A percentile compares a stretch with the other conserved stretches of the same genome.
These are phyloP conservation scores for Ditylenchus dipsaci DNA, from an alignment of 1,140 invertebrate genomes.

Conservation along the genomic window DNA sequence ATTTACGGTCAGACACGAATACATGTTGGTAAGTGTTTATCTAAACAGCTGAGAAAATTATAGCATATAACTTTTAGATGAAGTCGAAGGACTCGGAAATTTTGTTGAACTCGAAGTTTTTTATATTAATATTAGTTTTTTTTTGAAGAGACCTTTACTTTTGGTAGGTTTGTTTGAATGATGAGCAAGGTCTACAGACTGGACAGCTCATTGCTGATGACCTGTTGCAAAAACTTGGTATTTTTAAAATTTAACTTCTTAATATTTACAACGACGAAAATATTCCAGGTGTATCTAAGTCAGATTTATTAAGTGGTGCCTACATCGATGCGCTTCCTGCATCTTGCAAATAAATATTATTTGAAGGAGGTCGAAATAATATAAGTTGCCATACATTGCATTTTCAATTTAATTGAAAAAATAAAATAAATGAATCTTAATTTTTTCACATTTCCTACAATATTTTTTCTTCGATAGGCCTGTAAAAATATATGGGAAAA, in stretches of 20 bases:
- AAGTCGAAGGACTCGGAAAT: conserved; percentile 73
- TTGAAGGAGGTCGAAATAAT: no score
- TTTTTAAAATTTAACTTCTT: conserved; percentile 57
- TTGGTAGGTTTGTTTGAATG: conserved; percentile 65
- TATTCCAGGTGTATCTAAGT: conserved; percentile 42
- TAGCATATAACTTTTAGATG: conserved; percentile 64
- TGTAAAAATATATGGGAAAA: no score
- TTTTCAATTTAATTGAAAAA: no score
- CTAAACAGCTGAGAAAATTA: no score
- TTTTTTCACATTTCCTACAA: no score
- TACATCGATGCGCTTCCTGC: conserved; percentile 69
- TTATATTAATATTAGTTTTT: not conserved
- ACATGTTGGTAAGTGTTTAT: conserved; percentile 61
- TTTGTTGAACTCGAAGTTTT: conserved; percentile 78
- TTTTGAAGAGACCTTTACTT: conserved; percentile 61
- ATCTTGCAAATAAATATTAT: conserved; percentile 1
- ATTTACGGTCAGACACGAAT: conserved; percentile 78
- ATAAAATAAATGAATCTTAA: no score
- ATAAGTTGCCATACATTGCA: no score
- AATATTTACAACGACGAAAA: not conserved
- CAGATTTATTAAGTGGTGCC: conserved; percentile 71
- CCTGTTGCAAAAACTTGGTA: conserved; percentile 68
- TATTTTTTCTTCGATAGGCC: no score
- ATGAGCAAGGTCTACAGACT: conserved; percentile 68
- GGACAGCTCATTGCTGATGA: conserved; percentile 71